phyloP scores from a whole-genome alignment of 2,797 vertebrate genomes.

The Meda fulgida region DNA sequence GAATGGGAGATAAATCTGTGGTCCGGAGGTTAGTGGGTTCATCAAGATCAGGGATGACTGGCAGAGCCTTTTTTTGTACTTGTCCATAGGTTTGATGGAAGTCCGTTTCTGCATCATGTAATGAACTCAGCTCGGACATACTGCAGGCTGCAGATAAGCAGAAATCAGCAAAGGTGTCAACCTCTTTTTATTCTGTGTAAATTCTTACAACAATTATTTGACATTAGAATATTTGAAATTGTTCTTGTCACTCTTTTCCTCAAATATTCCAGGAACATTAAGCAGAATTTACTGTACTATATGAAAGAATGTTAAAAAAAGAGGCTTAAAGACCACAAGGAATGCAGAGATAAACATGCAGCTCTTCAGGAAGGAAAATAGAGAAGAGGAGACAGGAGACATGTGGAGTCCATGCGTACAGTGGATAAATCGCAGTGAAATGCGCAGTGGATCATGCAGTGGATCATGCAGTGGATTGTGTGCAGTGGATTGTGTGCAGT shows the following conservation, averaged over 20 bases:
- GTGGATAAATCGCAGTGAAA: neutral
- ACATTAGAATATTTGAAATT: neutral
- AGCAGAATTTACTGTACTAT: neutral
- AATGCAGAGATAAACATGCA: neutral
- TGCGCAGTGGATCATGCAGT: neutral
- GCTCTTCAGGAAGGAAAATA: neutral
- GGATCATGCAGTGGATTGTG: too few relatives aligned
- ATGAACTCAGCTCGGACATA: slow-evolving; percentile 92
- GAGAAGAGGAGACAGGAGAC: neutral
- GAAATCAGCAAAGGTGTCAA: neutral
- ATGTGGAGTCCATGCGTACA: neutral
- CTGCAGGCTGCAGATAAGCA: slow-evolving; percentile 77
- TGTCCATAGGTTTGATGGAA: slow-evolving; percentile 88
- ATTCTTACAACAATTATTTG: neutral
- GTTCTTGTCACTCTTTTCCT: neutral
- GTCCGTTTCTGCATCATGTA: slow-evolving; percentile 86
- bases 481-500: too few relatives aligned
- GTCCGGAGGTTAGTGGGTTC: slow-evolving; percentile 73
- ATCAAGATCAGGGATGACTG: slow-evolving; percentile 83
- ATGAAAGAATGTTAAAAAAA: neutral
- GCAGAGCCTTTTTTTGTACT: slow-evolving; percentile 86
- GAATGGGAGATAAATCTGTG: slow-evolving; percentile 41
- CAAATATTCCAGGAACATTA: neutral
- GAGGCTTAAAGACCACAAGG: neutral
- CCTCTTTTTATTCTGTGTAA: neutral